Base-by-base conservation (phyloP, 2,888 invertebrate genomes). In the Gymnocheta viridis region DNA sequence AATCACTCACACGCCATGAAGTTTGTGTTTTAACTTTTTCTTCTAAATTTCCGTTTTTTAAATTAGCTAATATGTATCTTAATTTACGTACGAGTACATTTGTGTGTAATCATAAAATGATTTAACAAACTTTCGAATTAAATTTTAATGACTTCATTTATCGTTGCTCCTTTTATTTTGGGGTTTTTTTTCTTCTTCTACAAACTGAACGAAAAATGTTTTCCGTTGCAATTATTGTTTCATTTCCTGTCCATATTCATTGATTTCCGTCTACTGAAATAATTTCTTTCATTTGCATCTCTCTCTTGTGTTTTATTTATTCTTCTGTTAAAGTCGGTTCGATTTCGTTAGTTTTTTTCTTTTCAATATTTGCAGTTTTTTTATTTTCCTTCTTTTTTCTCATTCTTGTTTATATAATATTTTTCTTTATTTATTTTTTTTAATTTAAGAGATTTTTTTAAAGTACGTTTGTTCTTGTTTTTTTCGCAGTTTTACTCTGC, bases 161-260 rank as follows among this genome's bases (percentile, higher is more conserved):
- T 29, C 47, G 54, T 41, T 74, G 49, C 27, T 70, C 54, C 38
- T 38, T 32, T 70, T 35, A 41, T n/a, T n/a, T n/a, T n/a, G n/a
- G n/a, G n/a, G 2, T 24, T 35, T 14, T 58, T 51, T 38, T 24
- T 27, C 22, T 49, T 38, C 29, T 49, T 9, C 17, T 66, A 49
- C 66, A 69, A 62, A 54, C 29, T 64, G 35, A 62, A 77, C 29
- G 69, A 84, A 81, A 74, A 72, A 38, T 84, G 81, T 78, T 74
- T 81, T 84, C 84, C 84, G 81, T 78, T 81, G 74, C 84, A 84
- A 84, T 84, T 84, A 84, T 84, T 73, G 81, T 64, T 84, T 84
- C 84, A 81, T 84, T 84, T 84, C 84, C 84, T 81, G 81, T 81
- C 73, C 81, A 78, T 84, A 84, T 84, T 78, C 81, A 84, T 84